These are phyloP conservation scores for Hirudo medicinalis DNA, from an alignment of 1,140 invertebrate genomes.

Conservation along the genomic window DNA sequence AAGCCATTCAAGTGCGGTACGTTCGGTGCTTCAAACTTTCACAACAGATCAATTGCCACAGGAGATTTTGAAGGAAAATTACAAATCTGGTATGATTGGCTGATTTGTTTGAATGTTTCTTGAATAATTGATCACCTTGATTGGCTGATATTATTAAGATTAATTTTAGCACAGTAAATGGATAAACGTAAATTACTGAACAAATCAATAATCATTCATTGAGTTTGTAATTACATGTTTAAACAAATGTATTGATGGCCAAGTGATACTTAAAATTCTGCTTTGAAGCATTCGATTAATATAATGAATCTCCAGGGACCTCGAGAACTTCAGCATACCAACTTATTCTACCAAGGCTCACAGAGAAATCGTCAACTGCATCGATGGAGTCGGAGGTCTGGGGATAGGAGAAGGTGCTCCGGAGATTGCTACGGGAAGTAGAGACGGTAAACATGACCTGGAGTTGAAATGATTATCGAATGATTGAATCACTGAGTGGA, in stretches of 20 bases:
- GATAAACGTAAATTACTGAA: too few relatives aligned
- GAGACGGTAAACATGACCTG: conserved; percentile 56
- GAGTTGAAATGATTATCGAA: too few relatives aligned
- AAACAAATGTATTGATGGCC: too few relatives aligned
- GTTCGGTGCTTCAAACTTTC: conserved; percentile 69
- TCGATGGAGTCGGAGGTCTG: conserved; percentile 81
- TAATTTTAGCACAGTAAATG: background rate
- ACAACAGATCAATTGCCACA: conserved; percentile 67
- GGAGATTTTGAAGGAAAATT: conserved; percentile 79
- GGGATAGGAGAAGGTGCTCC: conserved; percentile 68
- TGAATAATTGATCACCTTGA: background rate
- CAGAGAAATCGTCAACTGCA: conserved; percentile 72
- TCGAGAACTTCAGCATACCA: conserved; percentile 58
- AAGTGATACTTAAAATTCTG: too few relatives aligned
- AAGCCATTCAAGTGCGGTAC: conserved; percentile 81
- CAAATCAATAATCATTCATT: too few relatives aligned
- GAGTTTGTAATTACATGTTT: too few relatives aligned
- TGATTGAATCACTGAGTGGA: too few relatives aligned
- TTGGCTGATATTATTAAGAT: background rate
- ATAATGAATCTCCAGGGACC: conserved; percentile 50
- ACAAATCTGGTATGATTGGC: conserved; percentile 56
- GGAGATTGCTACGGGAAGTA: conserved; percentile 80
- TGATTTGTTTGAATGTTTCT: background rate
- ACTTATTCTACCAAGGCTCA: conserved; percentile 73
- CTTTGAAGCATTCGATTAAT: background rate